Base-by-base conservation (phyloP, 2,888 invertebrate species). In the Hyposoter didymator region DNA sequence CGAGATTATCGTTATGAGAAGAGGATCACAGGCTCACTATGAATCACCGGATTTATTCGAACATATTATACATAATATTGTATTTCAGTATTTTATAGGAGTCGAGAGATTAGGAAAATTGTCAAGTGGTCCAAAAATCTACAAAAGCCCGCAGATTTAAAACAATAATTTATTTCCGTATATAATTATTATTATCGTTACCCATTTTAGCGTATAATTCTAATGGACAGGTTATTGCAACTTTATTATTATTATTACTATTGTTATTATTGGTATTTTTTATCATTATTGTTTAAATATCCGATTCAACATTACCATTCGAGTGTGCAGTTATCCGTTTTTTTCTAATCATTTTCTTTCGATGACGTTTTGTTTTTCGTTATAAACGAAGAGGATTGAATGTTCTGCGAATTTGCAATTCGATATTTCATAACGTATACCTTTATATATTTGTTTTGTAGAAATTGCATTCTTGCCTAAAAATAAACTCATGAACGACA, bases 221-320 rank as follows among this genome's bases (percentile, higher is more conserved):
- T 91, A 91, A 73, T 91, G 91, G 91, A 91, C 91, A 90, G 87
- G 89, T 91, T 91, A 91, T 91, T 91, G 90, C 91, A 86, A 87
- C 80, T 72, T 88, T 83, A 70, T 89, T 88, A 78, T 62, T 78
- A 85, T 90, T 82, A 76, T 74, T 82, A 76, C 72, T 84, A 70
- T 28, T 84, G 72, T 89, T 88, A 75, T 62, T 78, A 85, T 89
- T 81, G 74, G 67, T 82, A 70, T 19, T 88, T 88, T 28, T 28
- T 28, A 76, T 64, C 78, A 86, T 89, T 78, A 76, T 75, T 83
- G 66, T n/a, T 73, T 87, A 86, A 84, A 84, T 82, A 67, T 67
- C 67, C 17, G 80, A 88, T 79, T 66, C 84, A 87, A 78, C 81
- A 45, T 10, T 45, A 45, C 32, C 43, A 62, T 28, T 10, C 8